Evolutionary conservation across 1,140 invertebrate species (phyloP), one percentile per base, ranked within the genome.

Genomic region (Microplitis mediator): DNA sequence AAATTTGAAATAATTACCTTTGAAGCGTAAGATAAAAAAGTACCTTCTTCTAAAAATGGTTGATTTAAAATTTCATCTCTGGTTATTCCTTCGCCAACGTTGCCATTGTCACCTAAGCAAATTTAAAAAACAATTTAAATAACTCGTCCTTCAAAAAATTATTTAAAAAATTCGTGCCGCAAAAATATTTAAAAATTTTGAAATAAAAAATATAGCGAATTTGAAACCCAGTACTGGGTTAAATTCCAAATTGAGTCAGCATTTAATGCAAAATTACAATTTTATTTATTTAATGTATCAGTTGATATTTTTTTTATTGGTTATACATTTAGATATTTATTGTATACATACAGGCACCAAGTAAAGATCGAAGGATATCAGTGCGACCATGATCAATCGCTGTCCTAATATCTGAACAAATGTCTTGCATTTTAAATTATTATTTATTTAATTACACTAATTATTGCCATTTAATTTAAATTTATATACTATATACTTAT

Each of bases 331-430:
- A 75, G 70, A 56, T 56, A 23, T 73, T 23, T 23, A 23, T 45
- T 70, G 67, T 73, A 56, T 81, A 88, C 88, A 83, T 88, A 90
- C 90, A 90, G 68, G 89, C 88, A 61, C 90, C 89, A 31, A 92
- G 80, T 23, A 91, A 83, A 35, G 89, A 86, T 75, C 90, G 87
- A 32, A 92, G 85, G 73, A 91, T 89, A 79, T 92, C 91, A 13
- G 90, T 91, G 72, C 91, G 86, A 16, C 90, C 90, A 75, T 87
- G 86, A 75, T 89, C 88, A 63, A 92, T 88, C 45, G 90, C 90
- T 69, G 85, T 87, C 75, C 88, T 88, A 72, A 91, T 85, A 78
- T 86, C 85, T 82, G 89, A 80, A 79, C 84, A 84, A 81, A 88
- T 82, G 72, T 88, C 86, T 83, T 87, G 83, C 86, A 87, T 87